phyloP scores from a whole-genome alignment of 2,797 vertebrate genomes.

The Pipistrellus pipistrellus region DNA sequence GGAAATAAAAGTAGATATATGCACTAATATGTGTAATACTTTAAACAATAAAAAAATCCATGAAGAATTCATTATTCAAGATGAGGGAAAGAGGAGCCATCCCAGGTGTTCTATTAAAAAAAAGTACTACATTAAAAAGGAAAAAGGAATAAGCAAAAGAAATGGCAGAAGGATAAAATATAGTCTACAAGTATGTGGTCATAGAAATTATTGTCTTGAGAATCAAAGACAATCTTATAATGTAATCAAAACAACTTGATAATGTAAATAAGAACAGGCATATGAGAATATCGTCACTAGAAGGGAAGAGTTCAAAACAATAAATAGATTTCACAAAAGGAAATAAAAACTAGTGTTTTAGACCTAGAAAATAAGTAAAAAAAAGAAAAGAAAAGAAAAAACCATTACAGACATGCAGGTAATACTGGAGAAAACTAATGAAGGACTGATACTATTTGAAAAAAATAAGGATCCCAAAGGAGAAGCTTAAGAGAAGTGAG shows the following conservation, averaged over 20 bases:
- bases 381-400: background rate
- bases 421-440: background rate
- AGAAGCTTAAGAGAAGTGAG: background rate
- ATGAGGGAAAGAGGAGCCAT: background rate
- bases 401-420: background rate
- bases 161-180: slow-evolving; percentile 18
- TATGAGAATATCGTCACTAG: no score
- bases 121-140: background rate
- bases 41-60: background rate
- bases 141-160: slow-evolving; percentile 33
- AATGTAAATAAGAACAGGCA: no score
- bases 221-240: no score
- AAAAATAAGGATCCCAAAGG: background rate
- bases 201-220: background rate
- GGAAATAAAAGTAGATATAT: no score
- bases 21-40: no score
- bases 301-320: no score
- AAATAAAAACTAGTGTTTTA: background rate
- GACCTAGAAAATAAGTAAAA: background rate
- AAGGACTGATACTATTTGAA: slow-evolving; percentile 16
- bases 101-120: background rate
- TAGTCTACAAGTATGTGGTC: background rate
- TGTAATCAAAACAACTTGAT: no score
- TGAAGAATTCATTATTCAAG: background rate
- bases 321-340: background rate